Percentiles rank a stretch among this genome's conserved stretches.
These are phyloP conservation scores for Seira musarum DNA, from an alignment of 2,888 invertebrate species.

Conservation along the genomic window DNA sequence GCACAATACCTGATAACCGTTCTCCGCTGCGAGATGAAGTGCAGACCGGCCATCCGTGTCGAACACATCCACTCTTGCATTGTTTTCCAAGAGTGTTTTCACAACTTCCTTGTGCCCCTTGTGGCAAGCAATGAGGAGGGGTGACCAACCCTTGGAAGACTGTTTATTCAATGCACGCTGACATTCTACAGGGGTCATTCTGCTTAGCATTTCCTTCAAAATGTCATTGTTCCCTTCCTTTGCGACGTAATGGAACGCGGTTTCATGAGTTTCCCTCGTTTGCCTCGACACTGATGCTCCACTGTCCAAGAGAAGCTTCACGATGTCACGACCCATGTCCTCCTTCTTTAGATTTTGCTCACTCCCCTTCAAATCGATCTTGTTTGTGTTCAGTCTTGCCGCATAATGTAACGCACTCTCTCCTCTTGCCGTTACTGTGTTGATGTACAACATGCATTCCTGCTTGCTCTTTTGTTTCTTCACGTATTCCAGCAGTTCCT, in stretches of 20 bases:
- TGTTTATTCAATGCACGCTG: constrained; percentile 96
- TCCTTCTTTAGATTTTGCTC: constrained; percentile 40
- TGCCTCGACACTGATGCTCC: constrained; percentile 90
- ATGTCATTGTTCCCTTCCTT: constrained; percentile 96
- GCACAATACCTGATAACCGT: constrained; percentile 73
- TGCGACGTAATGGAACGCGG: constrained; percentile 96
- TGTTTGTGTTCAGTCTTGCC: constrained; percentile 71
- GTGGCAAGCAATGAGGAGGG: constrained; percentile 95
- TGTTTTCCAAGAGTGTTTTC: constrained; percentile 85
- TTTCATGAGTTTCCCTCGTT: constrained; percentile 78
- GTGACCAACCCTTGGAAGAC: constrained; percentile 96
- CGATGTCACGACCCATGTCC: constrained; percentile 85
- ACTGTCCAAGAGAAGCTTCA: constrained; percentile 89
- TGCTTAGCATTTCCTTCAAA: constrained; percentile 92
- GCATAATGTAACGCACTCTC: constrained; percentile 78
- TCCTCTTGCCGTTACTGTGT: constrained; percentile 91
- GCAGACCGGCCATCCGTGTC: constrained; percentile 88
- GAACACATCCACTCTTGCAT: constrained; percentile 98
- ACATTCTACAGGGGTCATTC: constrained; percentile 91
- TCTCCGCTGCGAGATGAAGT: constrained; percentile 60
- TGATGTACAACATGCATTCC: constrained; percentile 88
- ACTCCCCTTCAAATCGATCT: constrained; percentile 82
- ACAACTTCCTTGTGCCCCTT: constrained; percentile 96
- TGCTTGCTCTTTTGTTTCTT: constrained; percentile 83
- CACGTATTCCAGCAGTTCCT: constrained; percentile 87